Evolutionary conservation across 2,113 vertebrate genomes (phyloP), one percentile per base, ranked within the genome.

Genomic region (Oxygymnocypris stewartii): DNA sequence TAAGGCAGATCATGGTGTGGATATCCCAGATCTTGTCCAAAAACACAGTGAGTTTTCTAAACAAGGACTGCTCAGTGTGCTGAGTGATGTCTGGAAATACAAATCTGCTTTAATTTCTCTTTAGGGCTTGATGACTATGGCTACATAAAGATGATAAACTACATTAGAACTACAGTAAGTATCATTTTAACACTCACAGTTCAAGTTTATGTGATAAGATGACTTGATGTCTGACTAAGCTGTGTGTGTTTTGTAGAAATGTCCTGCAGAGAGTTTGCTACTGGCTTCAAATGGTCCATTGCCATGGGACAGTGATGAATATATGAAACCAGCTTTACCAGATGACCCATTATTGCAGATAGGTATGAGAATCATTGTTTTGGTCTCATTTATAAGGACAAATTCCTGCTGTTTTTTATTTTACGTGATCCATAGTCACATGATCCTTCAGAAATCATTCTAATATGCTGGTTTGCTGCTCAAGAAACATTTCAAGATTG

Each of bases 71-170:
- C 28, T 79, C 7, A 18, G 18, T 37, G 16, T 54, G 7, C 20
- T 13, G 14, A 59, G 8, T 25, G 23, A 6, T 85, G 12, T 77
- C 47, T 44, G 5, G 71, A 42, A 14, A 25, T 65, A 35, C 35
- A 31, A 40, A 25, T 37, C 25, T 74, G n/a, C 9, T 78, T 75
- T 14, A 12, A 25, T 84, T 47, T 57, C 54, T 82, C 90, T 82
- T 12, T 74, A 99, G 98, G 94, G 88, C 95, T 99, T 77, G 96
- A 99, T 80, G 97, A 97, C 94, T 99, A 99, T 88, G 96, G 97
- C 69, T 99, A 97, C 75, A 90, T 99, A 88, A 99, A 97, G 85
- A 93, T 99, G 90, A 96, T 99, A 91, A 99, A 99, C 94, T 99
- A 96, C 80, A 93, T 99, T 84, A 95, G 98, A 47, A 91, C 93